Evolutionary conservation across 2,888 invertebrate species (phyloP), one percentile per base, ranked within the genome.

Genomic region (Phymatocera aterrima): DNA sequence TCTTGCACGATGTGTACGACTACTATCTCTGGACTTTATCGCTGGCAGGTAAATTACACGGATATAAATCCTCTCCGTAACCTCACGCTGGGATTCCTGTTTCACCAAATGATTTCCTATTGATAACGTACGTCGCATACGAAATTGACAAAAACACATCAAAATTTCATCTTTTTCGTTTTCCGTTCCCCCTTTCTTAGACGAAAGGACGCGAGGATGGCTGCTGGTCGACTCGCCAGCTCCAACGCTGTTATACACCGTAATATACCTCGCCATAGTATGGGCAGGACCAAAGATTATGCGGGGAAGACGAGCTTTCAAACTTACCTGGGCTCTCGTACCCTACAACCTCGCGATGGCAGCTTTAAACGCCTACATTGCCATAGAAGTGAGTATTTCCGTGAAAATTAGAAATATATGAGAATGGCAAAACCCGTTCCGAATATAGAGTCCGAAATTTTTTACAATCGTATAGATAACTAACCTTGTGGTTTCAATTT

Each of bases 271-370:
- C 60, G 92, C 94, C 83, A 93, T 96, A 84, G 97, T 97, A 12
- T 95, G 94, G 93, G 91, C 93, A 24, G 97, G 97, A 1, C 97
- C 98, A 51, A 95, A 94, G 87, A 84, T 95, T 46, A 97, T 98
- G 97, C 93, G 93, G 88, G 93, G 95, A 82, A 92, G 96, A 80
- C 93, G 93, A 87, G 95, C 98, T 0, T 95, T 96, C 85, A 92
- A 95, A 83, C 91, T 98, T 65, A 95, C 94, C 24, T 94, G 94
- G 93, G 90, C 95, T 1, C 92, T 98, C 81, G 94, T 98, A 78
- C 94, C 95, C 2, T 98, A 98, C 89, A 98, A 98, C 91, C 91
- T 97, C 81, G 93, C 94, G 0, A 96, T 98, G 95, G 96, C 97
- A 2, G 91, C 91, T 0, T 91, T 98, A 68, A 98, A 98, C 88